A percentile compares a stretch with the other conserved stretches of the same genome.
phyloP scores from a whole-genome alignment of 2,888 invertebrate genomes.

The Tridacna crocea region DNA sequence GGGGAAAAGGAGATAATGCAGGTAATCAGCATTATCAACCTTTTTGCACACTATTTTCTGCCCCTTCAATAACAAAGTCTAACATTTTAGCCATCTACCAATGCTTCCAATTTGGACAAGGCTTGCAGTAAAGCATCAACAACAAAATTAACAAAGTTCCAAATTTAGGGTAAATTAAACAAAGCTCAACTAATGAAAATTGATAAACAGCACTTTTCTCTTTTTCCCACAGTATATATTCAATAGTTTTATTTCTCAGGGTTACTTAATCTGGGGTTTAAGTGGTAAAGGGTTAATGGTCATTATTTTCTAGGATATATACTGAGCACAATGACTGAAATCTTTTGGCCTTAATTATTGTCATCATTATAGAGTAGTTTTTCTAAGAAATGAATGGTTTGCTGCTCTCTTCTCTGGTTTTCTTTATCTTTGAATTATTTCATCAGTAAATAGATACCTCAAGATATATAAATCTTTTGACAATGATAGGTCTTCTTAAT shows the following conservation, averaged over 20 bases:
- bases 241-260: too few species aligned
- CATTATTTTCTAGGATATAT: constrained; percentile 10
- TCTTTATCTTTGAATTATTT: constrained; percentile 2
- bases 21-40: not conserved
- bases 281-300: not conserved
- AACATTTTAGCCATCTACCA: not conserved
- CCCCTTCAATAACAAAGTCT: not conserved
- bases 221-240: too few species aligned
- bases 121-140: too few species aligned
- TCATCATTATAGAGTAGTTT: constrained; percentile 6
- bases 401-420: not conserved
- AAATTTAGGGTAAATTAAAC: too few species aligned
- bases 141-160: too few species aligned
- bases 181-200: too few species aligned
- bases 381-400: not conserved
- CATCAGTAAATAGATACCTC: not conserved
- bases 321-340: not conserved
- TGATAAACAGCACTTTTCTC: not conserved
- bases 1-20: not conserved
- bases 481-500: constrained; percentile 5
- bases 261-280: too few species aligned
- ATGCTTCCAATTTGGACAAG: not conserved
- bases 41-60: not conserved
- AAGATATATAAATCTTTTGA: not conserved
- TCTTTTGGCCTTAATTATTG: constrained; percentile 12